phyloP scores from a whole-genome alignment of 2,888 invertebrate genomes.

The Drosophila mercatorum region DNA sequence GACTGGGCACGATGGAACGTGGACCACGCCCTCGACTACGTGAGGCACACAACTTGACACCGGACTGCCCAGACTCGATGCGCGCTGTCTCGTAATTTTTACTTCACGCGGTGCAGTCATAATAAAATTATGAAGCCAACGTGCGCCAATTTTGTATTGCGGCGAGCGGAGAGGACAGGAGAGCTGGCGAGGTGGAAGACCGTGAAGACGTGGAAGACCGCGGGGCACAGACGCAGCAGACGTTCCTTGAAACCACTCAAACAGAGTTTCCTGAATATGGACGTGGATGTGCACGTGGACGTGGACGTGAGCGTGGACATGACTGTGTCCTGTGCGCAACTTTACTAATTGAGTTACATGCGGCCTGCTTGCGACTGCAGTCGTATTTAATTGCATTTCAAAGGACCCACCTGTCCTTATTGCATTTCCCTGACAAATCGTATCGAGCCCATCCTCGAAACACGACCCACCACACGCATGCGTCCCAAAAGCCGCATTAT shows the following conservation, averaged over 20 bases:
- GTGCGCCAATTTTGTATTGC: slow-evolving; percentile 75
- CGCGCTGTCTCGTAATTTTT: slow-evolving; percentile 55
- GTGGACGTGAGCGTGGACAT: slow-evolving; percentile 9
- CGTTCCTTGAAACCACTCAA: slow-evolving; percentile 30
- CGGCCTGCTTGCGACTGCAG: slow-evolving; percentile 55
- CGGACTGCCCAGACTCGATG: slow-evolving; percentile 5
- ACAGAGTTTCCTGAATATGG: slow-evolving; percentile 22
- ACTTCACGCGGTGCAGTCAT: slow-evolving; percentile 64
- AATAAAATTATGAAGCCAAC: slow-evolving; percentile 76
- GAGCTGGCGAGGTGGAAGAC: neutral
- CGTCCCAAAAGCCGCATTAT: slow-evolving; percentile 36
- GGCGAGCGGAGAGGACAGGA: slow-evolving; percentile 19
- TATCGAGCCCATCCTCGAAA: slow-evolving; percentile 6
- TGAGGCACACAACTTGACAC: slow-evolving; percentile 24
- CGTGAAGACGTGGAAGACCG: slow-evolving; percentile 1
- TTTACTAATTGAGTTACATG: slow-evolving; percentile 75
- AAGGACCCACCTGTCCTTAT: slow-evolving; percentile 56
- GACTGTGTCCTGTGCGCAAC: slow-evolving; percentile 44
- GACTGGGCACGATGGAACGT: slow-evolving; percentile 23
- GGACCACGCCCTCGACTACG: slow-evolving; percentile 41
- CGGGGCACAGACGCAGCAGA: slow-evolving; percentile 23
- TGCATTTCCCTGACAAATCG: slow-evolving; percentile 40
- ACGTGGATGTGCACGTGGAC: neutral
- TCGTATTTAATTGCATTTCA: slow-evolving; percentile 73
- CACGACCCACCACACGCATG: slow-evolving; percentile 27